Conservation (phyloP, 1,140 invertebrate species). For the Achatina immaculata region DNA sequence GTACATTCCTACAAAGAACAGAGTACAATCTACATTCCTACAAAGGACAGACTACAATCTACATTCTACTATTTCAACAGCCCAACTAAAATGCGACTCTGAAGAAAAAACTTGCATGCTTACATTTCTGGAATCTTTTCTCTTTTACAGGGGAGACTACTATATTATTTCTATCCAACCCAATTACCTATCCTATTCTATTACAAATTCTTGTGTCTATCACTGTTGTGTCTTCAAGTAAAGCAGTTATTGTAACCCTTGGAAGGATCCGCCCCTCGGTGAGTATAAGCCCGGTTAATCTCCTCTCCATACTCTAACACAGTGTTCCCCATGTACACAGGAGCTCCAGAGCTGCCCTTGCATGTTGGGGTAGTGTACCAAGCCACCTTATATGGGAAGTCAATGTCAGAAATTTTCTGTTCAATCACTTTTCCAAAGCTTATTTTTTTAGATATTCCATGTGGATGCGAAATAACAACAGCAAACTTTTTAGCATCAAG, state of each 20-base stretch:
- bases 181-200: too few species aligned
- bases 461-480: conserved; percentile 32
- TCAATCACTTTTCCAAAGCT: conserved; percentile 32
- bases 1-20: too few species aligned
- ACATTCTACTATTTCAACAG: too few species aligned
- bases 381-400: not conserved
- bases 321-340: conserved; percentile 32
- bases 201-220: too few species aligned
- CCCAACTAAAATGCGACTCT: too few species aligned
- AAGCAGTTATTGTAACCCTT: conserved; percentile 15
- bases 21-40: too few species aligned
- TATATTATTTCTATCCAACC: too few species aligned
- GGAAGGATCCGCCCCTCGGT: not conserved
- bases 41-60: too few species aligned
- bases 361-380: conserved; percentile 28
- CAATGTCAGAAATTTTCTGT: not conserved
- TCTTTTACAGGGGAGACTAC: too few species aligned
- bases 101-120: too few species aligned
- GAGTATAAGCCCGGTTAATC: conserved; percentile 20
- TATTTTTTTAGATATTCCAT: conserved; percentile 21
- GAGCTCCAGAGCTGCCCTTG: conserved; percentile 28
- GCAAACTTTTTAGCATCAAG: not conserved
- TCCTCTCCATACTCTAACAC: conserved; percentile 24
- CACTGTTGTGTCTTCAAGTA: too few species aligned
- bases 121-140: too few species aligned